These are phyloP conservation scores for Atta cephalotes DNA, from an alignment of 1,140 invertebrate species.

Conservation along the genomic window DNA sequence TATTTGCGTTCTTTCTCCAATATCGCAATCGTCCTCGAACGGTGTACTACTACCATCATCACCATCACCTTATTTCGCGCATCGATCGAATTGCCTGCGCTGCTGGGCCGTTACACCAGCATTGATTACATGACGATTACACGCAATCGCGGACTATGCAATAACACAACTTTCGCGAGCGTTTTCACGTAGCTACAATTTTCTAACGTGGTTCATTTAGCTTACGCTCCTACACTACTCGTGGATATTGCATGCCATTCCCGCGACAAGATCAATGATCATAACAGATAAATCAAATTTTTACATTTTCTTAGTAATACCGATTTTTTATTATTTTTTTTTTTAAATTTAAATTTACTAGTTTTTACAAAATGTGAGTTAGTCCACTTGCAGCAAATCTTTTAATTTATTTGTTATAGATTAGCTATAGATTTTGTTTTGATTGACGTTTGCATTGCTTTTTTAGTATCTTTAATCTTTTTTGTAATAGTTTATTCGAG, in stretches of 20 bases:
- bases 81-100: conserved; percentile 59
- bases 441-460: neutral
- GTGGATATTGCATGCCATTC: neutral
- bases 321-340: too few species aligned
- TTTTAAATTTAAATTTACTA: too few species aligned
- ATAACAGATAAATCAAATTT: conserved; percentile 35
- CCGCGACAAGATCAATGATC: conserved; percentile 30
- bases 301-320: neutral
- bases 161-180: conserved; percentile 31
- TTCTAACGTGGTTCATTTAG: conserved; percentile 44
- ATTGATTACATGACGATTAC: conserved; percentile 69
- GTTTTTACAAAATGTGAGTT: too few species aligned
- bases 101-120: conserved; percentile 30
- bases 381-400: too few species aligned
- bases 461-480: neutral
- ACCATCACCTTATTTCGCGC: conserved; percentile 41
- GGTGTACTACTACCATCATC: neutral
- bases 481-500: neutral
- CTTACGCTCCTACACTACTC: neutral
- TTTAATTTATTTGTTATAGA: neutral
- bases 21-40: conserved; percentile 14
- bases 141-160: conserved; percentile 48
- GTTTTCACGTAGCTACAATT: conserved; percentile 58
- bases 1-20: conserved; percentile 56
- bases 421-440: neutral